Conservation (phyloP, 2,113 vertebrate species). For the Aramus guarauna region DNA sequence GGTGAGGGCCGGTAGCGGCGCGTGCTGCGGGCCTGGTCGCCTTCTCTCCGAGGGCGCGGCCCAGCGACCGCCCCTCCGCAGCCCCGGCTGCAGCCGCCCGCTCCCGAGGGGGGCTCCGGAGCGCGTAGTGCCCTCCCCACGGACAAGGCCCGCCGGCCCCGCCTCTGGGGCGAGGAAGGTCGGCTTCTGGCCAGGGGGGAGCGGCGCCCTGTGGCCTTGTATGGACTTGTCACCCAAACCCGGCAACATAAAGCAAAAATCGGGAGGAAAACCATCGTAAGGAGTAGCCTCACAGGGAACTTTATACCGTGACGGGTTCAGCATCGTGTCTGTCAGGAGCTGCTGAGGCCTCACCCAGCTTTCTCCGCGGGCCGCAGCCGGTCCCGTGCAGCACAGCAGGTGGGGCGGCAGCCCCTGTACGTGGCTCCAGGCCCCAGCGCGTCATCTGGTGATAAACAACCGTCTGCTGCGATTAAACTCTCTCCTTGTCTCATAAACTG, state of each 20-base stretch:
- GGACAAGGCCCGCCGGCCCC: too few species aligned
- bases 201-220: fast-evolving
- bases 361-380: fast-evolving
- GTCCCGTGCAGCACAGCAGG: fast-evolving
- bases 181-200: fast-evolving
- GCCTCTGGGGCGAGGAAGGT: not conserved
- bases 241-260: fast-evolving
- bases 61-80: not conserved
- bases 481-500: fast-evolving
- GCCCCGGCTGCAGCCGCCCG: not conserved
- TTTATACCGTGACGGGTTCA: too few species aligned
- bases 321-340: fast-evolving
- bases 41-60: not conserved
- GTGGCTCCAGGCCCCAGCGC: fast-evolving
- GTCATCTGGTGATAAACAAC: fast-evolving
- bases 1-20: fast-evolving
- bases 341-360: fast-evolving
- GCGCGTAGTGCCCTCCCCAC: fast-evolving
- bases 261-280: fast-evolving
- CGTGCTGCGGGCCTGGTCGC: not conserved
- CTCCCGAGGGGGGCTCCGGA: too few species aligned
- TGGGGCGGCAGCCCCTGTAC: fast-evolving
- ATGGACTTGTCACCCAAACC: fast-evolving
- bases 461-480: fast-evolving
- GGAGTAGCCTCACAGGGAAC: fast-evolving